Percentiles rank a stretch among this genome's conserved stretches.
These are phyloP conservation scores for Metaphire vulgaris DNA, from an alignment of 1,140 invertebrate genomes.

Conservation along the genomic window DNA sequence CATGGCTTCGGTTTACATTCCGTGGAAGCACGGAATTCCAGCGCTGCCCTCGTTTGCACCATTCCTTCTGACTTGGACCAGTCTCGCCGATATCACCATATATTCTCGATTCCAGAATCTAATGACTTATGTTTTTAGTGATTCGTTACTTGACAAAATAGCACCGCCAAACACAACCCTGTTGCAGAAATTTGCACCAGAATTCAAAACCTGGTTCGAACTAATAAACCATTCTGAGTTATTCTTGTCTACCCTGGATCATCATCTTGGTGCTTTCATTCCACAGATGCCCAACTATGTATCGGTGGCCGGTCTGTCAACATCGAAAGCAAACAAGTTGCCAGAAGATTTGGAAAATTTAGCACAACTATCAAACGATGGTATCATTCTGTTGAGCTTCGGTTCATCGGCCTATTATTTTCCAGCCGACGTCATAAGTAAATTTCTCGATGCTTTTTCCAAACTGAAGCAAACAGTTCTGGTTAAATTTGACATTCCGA, in stretches of 20 bases:
- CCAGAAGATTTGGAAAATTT: not conserved
- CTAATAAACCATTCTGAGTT: constrained; percentile 7
- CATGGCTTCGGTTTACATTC: not conserved
- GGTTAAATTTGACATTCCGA: constrained; percentile 53
- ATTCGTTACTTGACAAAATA: not conserved
- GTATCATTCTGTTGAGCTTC: constrained; percentile 24
- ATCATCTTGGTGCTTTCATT: constrained; percentile 7
- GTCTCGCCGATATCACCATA: not conserved
- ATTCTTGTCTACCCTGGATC: not conserved
- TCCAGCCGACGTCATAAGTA: constrained; percentile 30
- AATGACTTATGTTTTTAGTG: not conserved
- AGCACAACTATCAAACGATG: not conserved
- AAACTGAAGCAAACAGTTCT: constrained; percentile 54
- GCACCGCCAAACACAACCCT: not conserved
- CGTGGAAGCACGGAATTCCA: not conserved
- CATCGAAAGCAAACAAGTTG: not conserved
- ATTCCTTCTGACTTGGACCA: not conserved
- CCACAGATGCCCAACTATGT: constrained; percentile 4
- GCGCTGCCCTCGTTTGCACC: constrained; percentile 6
- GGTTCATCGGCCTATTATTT: constrained; percentile 18
- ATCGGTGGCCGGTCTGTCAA: not conserved
- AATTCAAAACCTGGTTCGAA: not conserved
- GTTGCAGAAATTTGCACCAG: not conserved
- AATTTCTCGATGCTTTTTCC: constrained; percentile 51
- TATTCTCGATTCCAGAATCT: not conserved